Base-by-base conservation (phyloP, 2,113 vertebrate species). In the Xenotilapia flavipinnis region DNA sequence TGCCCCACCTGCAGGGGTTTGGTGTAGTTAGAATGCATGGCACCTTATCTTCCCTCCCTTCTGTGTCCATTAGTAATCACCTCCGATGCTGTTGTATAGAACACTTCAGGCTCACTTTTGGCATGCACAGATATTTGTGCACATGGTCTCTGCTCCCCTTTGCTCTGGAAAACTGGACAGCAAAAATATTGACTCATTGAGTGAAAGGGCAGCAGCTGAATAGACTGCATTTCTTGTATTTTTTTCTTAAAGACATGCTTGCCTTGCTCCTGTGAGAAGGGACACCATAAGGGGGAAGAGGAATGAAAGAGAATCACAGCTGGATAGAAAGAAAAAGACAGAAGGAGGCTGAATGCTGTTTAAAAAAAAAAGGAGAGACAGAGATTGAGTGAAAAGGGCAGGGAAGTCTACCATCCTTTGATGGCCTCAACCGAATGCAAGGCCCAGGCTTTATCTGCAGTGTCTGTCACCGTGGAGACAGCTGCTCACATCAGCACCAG, bases 401-500 rank as follows among this genome's bases (percentile, higher is more conserved):
- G 77, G 68, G 84, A 73, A 90, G 86, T 53, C 86, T 89, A 80
- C 86, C 86, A 84, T 92, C 88, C 91, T 95, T 92, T 93, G 93
- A 95, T 92, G 90, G 91, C 93, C 91, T 55, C 9, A 79, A 33
- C 91, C 70, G 53, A 90, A 93, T 73, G 89, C 80, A 3, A 79
- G 75, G 53, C 49, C 88, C 79, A 0, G 86, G 89, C 87, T 94
- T 95, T 94, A 95, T 96, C 95, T 94, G 87, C 83, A 40, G 86
- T 55, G 89, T 93, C 93, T 94, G 95, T 96, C 95, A 94, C 95
- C 70, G 88, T 93, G 94, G 94, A 94, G 95, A 96, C 96, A 94
- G 96, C 92, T 82, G 85, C 94, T 95, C 93, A 80, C 94, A 94
- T 95, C 96, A 95, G 94, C 94, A 91, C 62, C 92, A 86, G 92